Evolutionary conservation across 2,888 invertebrate species (phyloP).

Genomic region (Dryobotodes eremita): DNA sequence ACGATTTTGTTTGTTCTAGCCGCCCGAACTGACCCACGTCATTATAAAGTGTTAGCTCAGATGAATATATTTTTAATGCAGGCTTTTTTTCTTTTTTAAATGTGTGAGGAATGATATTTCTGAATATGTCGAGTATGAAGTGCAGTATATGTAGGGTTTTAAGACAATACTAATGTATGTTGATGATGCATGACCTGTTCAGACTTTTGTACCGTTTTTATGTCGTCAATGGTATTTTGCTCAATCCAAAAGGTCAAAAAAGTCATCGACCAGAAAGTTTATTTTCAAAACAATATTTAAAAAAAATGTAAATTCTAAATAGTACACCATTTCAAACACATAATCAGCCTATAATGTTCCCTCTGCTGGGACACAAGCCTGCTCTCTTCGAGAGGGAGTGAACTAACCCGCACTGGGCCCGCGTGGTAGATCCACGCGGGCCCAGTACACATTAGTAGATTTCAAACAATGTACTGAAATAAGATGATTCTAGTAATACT

Average conservation of each 20-base stretch:
- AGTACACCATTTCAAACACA: too few species aligned
- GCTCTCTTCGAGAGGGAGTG: too few species aligned
- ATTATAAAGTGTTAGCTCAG: slow-evolving; percentile 89
- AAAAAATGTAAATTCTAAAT: too few species aligned
- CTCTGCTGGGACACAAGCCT: too few species aligned
- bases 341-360: too few species aligned
- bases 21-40: slow-evolving; percentile 89
- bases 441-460: too few species aligned
- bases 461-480: neutral
- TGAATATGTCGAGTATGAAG: slow-evolving; percentile 84
- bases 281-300: neutral
- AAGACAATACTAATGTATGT: slow-evolving; percentile 33
- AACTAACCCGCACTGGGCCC: too few species aligned
- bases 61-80: slow-evolving; percentile 88
- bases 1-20: slow-evolving; percentile 89
- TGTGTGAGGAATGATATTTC: slow-evolving; percentile 89
- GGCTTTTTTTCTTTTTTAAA: slow-evolving; percentile 78
- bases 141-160: slow-evolving; percentile 74
- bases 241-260: neutral
- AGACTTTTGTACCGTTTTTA: neutral
- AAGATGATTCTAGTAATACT: neutral
- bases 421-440: too few species aligned
- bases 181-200: neutral
- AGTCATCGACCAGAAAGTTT: neutral
- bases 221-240: neutral